Conservation (phyloP, 2,113 vertebrate genomes). For the Strigops habroptila region DNA sequence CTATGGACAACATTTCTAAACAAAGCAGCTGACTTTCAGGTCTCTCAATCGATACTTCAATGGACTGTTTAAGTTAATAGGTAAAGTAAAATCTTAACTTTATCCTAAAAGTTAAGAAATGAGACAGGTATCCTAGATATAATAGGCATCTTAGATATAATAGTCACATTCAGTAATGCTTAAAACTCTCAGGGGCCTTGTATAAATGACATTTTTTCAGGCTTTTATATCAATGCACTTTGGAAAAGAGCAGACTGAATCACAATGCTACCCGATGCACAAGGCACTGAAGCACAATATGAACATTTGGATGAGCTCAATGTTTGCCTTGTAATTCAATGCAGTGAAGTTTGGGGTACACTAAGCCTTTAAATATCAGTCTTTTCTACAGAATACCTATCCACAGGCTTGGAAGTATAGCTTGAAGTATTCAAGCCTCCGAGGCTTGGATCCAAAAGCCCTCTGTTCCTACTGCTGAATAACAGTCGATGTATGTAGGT, state of each 20-base stretch:
- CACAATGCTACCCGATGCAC: not conserved
- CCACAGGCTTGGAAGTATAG: not conserved
- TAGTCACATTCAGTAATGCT: not conserved
- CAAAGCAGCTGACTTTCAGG: not conserved
- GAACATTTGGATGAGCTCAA: not conserved
- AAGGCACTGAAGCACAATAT: not conserved
- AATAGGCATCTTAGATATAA: not conserved
- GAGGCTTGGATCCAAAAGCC: not conserved
- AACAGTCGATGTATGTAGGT: accelerated
- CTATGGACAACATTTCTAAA: not conserved
- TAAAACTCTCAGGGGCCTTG: not conserved
- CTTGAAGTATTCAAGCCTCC: not conserved
- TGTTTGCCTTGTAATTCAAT: not conserved
- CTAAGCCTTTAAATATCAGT: not conserved
- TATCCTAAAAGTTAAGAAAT: not conserved
- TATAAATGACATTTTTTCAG: not conserved
- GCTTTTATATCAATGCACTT: not conserved
- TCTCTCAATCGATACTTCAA: not conserved
- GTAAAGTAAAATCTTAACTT: not conserved
- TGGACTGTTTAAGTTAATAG: not conserved
- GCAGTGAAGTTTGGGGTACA: not conserved
- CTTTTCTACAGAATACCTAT: not conserved
- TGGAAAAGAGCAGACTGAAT: not conserved
- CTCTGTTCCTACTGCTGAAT: not conserved
- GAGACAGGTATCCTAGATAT: not conserved